These are phyloP conservation scores for Siniperca undulata DNA, from an alignment of 2,797 vertebrate species.

Conservation along the genomic window DNA sequence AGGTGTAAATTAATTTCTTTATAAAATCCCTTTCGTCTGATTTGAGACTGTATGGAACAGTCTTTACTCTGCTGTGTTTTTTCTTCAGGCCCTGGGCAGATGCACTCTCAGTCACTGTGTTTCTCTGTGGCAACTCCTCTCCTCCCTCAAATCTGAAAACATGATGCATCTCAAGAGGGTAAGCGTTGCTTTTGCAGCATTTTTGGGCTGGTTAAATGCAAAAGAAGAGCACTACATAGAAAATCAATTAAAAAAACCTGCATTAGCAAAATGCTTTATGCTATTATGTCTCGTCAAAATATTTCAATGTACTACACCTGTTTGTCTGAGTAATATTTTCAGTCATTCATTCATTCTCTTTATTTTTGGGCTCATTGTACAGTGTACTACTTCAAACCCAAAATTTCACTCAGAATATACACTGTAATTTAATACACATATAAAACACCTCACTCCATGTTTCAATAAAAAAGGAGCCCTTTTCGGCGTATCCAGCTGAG, in stretches of 20 bases:
- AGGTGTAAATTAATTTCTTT: neutral
- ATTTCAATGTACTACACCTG: neutral
- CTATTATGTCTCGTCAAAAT: neutral
- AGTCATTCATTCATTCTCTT: neutral
- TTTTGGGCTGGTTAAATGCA: neutral
- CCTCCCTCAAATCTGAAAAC: conserved; percentile 87
- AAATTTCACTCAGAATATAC: neutral
- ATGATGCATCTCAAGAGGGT: conserved; percentile 87
- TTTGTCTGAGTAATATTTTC: neutral
- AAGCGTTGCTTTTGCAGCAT: conserved; percentile 20
- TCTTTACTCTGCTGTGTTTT: conserved; percentile 27
- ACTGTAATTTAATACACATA: neutral
- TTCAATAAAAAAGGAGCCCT: conserved; percentile 86
- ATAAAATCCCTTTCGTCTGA: neutral
- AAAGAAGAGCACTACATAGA: neutral
- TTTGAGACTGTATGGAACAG: neutral
- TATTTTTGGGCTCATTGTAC: neutral
- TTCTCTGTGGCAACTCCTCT: conserved; percentile 91
- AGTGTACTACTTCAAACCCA: neutral
- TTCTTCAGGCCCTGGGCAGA: conserved; percentile 82
- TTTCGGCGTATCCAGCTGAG: conserved; percentile 71
- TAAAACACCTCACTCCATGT: neutral
- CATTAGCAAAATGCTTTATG: neutral
- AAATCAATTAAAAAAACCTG: neutral
- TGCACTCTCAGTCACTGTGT: conserved; percentile 86